Conservation (phyloP, 2,797 vertebrate species). For the Anabas testudineus region DNA sequence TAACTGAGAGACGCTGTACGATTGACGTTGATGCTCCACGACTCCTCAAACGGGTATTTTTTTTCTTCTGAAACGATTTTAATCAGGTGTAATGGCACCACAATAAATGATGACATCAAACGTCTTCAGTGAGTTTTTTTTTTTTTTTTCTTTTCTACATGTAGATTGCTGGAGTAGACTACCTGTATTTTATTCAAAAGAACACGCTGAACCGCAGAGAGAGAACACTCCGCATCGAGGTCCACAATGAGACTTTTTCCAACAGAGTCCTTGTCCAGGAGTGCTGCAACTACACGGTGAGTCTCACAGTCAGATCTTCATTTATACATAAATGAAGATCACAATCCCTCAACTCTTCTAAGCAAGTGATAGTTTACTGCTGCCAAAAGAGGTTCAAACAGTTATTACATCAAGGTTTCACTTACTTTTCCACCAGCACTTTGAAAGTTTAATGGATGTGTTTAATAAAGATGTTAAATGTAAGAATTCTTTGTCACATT, state of each 20-base stretch:
- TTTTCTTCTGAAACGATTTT: not conserved
- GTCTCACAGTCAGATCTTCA: not conserved
- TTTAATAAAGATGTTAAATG: too few relatives aligned
- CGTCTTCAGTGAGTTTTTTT: not conserved
- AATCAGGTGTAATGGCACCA: too few relatives aligned
- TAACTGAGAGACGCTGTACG: slow-evolving; percentile 91
- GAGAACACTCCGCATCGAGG: slow-evolving; percentile 92
- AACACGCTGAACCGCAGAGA: slow-evolving; percentile 92
- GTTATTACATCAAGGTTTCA: too few relatives aligned
- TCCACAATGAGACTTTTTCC: slow-evolving; percentile 94
- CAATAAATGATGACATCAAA: too few relatives aligned
- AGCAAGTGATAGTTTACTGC: too few relatives aligned
- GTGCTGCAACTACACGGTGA: slow-evolving; percentile 92
- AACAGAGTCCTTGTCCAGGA: slow-evolving; percentile 91
- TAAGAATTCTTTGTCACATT: too few relatives aligned
- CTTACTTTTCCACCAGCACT: too few relatives aligned
- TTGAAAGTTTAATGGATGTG: too few relatives aligned
- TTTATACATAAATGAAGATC: too few relatives aligned
- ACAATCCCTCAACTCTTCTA: too few relatives aligned
- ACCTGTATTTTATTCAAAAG: slow-evolving; percentile 96
- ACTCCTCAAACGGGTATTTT: slow-evolving; percentile 91
- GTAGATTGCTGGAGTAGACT: slow-evolving; percentile 96
- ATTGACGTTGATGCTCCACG: slow-evolving; percentile 93
- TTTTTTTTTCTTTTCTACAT: not conserved
- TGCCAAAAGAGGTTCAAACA: too few relatives aligned